Conservation (phyloP, 2,888 invertebrate genomes). For the Lasioglossum pauxillum region DNA sequence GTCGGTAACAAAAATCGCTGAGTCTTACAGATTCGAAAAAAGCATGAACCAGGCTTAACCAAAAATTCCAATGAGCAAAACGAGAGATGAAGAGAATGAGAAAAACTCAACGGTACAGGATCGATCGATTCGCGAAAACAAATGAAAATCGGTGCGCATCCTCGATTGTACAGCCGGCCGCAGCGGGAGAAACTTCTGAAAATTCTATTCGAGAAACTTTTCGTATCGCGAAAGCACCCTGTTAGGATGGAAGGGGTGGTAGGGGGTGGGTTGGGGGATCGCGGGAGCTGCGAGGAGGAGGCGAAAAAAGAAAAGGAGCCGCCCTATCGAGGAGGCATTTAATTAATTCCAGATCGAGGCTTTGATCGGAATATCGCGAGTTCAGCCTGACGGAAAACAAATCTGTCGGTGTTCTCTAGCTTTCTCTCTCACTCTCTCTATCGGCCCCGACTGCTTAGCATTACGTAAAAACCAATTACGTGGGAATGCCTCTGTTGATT, state of each 20-base stretch:
- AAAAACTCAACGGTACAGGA: not conserved
- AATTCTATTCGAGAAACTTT: conserved; percentile 24
- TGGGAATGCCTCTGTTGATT: conserved; percentile 82
- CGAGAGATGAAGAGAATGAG: not conserved
- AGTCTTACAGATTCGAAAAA: no score
- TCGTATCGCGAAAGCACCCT: not conserved
- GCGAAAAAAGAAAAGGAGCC: conserved; percentile 59
- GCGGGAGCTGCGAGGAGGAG: not conserved
- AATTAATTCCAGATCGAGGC: conserved; percentile 74
- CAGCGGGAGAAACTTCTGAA: not conserved
- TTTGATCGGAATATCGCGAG: conserved; percentile 80
- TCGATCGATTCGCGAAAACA: not conserved
- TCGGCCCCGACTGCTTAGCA: conserved; percentile 75
- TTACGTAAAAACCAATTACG: conserved; percentile 84
- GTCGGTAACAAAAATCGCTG: no score
- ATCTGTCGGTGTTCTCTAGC: conserved; percentile 44
- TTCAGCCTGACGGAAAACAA: conserved; percentile 80
- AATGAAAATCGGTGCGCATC: conserved; percentile 8
- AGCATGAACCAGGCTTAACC: not conserved
- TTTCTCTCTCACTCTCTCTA: conserved; percentile 5
- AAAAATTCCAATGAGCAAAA: not conserved
- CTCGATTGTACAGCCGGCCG: not conserved
- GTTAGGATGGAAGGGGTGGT: not conserved
- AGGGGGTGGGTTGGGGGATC: not conserved
- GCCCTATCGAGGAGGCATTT: conserved; percentile 61